These are phyloP conservation scores for Cenopis cana DNA, from an alignment of 2,888 invertebrate species.

Conservation along the genomic window DNA sequence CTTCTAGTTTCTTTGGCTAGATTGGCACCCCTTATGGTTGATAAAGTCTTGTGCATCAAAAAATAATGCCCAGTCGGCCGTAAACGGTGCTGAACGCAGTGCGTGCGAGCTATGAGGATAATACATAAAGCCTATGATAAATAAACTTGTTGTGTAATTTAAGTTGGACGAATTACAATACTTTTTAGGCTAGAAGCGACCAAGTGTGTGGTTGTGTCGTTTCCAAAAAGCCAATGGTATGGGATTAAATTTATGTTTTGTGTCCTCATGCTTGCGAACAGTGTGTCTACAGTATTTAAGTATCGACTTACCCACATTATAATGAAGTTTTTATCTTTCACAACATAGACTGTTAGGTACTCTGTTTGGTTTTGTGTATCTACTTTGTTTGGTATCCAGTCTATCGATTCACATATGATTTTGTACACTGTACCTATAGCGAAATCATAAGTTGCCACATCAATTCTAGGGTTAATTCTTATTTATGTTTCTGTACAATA, in stretches of 20 bases:
- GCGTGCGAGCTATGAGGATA: background rate
- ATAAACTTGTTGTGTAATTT: background rate
- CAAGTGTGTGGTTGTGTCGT: background rate
- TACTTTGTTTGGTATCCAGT: background rate
- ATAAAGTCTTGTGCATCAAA: background rate
- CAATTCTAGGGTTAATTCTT: constrained; percentile 65
- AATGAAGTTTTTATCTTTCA: background rate
- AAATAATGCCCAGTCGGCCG: background rate
- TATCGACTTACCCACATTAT: constrained; percentile 12
- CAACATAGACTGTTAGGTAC: background rate
- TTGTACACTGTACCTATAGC: constrained; percentile 21
- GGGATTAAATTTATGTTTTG: background rate
- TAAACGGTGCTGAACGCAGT: background rate
- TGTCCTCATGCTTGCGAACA: background rate
- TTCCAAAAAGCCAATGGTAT: no score
- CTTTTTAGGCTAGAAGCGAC: background rate
- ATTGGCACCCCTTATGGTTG: background rate
- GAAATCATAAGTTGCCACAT: constrained; percentile 23
- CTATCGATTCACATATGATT: constrained; percentile 1
- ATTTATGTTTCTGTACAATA: constrained; percentile 76
- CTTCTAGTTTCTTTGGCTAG: constrained; percentile 8
- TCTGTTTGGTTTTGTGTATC: no score
- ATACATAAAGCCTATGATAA: background rate
- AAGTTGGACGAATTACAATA: background rate
- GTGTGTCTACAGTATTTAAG: constrained; percentile 14